These are phyloP conservation scores for Diadegma fenestrale DNA, from an alignment of 2,888 invertebrate genomes.

Conservation along the genomic window DNA sequence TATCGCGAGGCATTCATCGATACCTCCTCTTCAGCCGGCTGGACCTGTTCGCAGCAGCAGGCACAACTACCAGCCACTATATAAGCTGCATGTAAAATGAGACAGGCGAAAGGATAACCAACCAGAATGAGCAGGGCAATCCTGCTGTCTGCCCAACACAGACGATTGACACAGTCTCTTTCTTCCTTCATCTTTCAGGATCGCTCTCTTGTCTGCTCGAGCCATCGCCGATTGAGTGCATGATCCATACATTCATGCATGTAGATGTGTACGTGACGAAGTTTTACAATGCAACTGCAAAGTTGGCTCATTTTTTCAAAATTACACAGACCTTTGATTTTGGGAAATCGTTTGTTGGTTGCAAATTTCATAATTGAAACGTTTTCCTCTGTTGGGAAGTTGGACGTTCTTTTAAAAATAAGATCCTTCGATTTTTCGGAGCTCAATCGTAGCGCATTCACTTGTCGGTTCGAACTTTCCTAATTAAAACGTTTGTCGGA, in stretches of 20 bases:
- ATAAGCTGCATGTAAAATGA: conserved; percentile 29
- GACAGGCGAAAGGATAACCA: conserved; percentile 17
- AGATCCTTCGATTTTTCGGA: too few species aligned
- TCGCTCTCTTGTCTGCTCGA: not conserved
- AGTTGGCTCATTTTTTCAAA: too few species aligned
- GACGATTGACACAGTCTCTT: conserved; percentile 23
- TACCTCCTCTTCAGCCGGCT: conserved; percentile 19
- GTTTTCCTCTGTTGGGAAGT: too few species aligned
- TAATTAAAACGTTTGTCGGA: too few species aligned
- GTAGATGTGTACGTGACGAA: not conserved
- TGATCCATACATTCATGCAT: conserved; percentile 10
- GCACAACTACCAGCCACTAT: not conserved
- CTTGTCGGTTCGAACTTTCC: too few species aligned
- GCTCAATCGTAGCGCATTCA: too few species aligned
- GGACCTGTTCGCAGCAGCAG: conserved; percentile 40
- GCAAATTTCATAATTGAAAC: too few species aligned
- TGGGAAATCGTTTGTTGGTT: too few species aligned
- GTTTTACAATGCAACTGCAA: too few species aligned
- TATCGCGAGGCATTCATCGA: conserved; percentile 69
- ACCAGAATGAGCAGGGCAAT: not conserved
- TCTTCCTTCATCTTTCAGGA: not conserved
- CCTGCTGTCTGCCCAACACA: not conserved
- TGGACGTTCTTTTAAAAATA: too few species aligned
- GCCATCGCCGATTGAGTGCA: conserved; percentile 3
- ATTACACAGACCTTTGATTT: too few species aligned